These are phyloP conservation scores for Fabriciana adippe DNA, from an alignment of 2,888 invertebrate genomes.

Conservation along the genomic window DNA sequence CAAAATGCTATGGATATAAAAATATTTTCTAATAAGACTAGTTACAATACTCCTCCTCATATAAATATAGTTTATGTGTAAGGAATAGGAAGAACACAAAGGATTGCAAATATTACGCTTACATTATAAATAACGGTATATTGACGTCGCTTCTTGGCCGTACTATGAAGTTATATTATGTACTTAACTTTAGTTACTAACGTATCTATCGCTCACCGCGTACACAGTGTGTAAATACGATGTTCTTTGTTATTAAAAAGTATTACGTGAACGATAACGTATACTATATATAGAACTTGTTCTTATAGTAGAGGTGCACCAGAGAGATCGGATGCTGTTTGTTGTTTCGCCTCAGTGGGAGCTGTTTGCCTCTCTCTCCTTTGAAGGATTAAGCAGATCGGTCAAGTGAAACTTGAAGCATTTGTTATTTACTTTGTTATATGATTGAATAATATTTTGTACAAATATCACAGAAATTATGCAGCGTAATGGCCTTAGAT, in stretches of 20 bases:
- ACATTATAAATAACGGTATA: conserved; percentile 19
- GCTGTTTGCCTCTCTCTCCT: conserved; percentile 18
- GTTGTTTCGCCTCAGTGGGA: conserved; percentile 12
- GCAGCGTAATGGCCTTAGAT: background rate
- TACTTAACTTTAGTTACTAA: background rate
- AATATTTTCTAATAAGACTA: background rate
- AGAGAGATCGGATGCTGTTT: conserved; percentile 1
- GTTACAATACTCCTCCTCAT: background rate
- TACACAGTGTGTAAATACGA: too few species aligned
- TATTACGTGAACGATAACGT: too few species aligned
- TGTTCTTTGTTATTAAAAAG: too few species aligned
- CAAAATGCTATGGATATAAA: too few species aligned
- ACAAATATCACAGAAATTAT: background rate
- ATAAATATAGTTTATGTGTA: background rate
- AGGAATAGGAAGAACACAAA: background rate
- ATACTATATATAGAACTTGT: too few species aligned
- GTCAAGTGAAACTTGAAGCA: conserved; percentile 5
- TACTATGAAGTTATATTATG: background rate
- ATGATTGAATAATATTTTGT: conserved; percentile 1
- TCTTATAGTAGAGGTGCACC: conserved; percentile 29
- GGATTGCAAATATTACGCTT: conserved; percentile 2
- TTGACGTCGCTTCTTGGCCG: background rate
- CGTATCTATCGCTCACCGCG: conserved; percentile 16
- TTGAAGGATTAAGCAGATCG: conserved; percentile 7
- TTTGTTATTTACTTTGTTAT: conserved; percentile 6